Percentiles rank a stretch among this genome's conserved stretches.
These are phyloP conservation scores for Heloderma charlesbogerti DNA, from an alignment of 2,113 vertebrate species.

Conservation along the genomic window DNA sequence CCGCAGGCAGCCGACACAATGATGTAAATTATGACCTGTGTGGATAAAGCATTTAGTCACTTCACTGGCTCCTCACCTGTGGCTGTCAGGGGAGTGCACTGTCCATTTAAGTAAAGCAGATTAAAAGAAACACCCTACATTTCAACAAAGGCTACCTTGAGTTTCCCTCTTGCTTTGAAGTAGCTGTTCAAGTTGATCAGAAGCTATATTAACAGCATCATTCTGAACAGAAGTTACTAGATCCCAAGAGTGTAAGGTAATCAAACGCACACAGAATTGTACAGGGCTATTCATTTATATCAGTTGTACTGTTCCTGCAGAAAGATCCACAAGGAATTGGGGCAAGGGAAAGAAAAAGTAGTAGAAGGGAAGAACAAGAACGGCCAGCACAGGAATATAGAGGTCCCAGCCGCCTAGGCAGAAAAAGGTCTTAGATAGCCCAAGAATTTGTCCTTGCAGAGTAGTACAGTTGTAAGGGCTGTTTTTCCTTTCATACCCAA, in stretches of 20 bases:
- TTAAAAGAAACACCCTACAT: background rate
- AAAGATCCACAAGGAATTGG: background rate
- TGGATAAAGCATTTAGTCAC: background rate
- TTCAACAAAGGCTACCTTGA: background rate
- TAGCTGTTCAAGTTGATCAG: background rate
- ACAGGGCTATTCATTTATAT: background rate
- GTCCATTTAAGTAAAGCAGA: too few species aligned
- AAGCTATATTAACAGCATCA: background rate
- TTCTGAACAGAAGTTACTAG: background rate
- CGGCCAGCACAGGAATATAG: background rate
- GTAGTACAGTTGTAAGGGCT: background rate
- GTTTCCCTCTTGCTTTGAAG: background rate
- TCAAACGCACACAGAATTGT: background rate
- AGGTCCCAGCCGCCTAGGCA: background rate
- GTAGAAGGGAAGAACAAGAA: background rate
- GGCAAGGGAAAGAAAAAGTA: background rate
- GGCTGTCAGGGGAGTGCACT: background rate
- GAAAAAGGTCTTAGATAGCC: too few species aligned
- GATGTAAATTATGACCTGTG: conserved; percentile 90
- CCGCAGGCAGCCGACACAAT: conserved; percentile 89
- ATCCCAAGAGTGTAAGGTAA: too few species aligned
- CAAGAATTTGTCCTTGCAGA: background rate
- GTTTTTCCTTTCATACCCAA: background rate
- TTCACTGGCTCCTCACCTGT: background rate
- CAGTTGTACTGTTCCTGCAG: background rate